Percentiles rank a stretch among this genome's conserved stretches.
These are phyloP conservation scores for Phenganax stokvisi DNA, from an alignment of 92 coral and sea anemone genomes.

Conservation along the genomic window DNA sequence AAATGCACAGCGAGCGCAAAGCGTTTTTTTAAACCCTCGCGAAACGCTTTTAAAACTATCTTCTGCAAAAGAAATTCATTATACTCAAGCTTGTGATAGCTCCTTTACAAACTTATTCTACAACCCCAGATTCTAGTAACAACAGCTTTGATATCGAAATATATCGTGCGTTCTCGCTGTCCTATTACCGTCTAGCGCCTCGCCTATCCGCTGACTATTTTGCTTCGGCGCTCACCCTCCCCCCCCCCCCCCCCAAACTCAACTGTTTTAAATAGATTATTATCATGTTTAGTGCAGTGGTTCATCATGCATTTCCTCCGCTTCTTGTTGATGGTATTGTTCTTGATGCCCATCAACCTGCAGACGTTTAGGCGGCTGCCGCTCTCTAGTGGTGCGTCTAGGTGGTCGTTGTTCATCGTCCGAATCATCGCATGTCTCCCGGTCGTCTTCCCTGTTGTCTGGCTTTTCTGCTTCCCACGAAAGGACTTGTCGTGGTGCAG, in stretches of 20 bases:
- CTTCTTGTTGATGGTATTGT: slow-evolving; percentile 14
- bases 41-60: no score
- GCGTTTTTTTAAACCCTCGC: no score
- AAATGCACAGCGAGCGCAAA: no score
- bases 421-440: background rate
- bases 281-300: background rate
- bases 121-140: no score
- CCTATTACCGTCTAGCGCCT: no score
- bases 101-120: no score
- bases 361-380: slow-evolving; percentile 13
- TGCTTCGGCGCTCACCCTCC: background rate
- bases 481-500: slow-evolving; percentile 16
- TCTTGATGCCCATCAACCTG: slow-evolving; percentile 16
- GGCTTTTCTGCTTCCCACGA: slow-evolving; percentile 14
- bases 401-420: background rate
- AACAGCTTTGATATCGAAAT: no score
- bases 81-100: no score
- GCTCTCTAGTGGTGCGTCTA: slow-evolving; percentile 1
- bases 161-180: no score
- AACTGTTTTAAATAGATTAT: background rate
- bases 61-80: no score
- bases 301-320: background rate
- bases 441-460: background rate
- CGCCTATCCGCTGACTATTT: no score
- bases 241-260: slow-evolving; percentile 10